Evolutionary conservation across 2,113 vertebrate species (phyloP).

Genomic region (Centropus bengalensis): DNA sequence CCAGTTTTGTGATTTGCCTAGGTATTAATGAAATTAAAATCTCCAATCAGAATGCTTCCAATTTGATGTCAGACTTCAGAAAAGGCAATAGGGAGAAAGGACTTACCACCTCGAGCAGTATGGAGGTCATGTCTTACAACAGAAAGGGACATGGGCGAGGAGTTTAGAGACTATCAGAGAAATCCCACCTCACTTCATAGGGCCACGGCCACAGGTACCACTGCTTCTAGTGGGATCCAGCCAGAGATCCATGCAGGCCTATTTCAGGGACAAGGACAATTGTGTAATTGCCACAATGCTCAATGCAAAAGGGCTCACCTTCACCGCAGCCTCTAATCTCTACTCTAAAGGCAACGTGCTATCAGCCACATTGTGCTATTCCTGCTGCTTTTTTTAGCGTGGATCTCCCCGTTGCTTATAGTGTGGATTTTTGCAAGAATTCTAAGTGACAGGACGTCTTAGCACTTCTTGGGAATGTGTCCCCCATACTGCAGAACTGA

Average conservation of each 20-base stretch:
- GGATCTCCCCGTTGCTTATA: constrained; percentile 34
- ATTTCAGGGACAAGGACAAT: neutral
- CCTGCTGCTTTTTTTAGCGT: constrained; percentile 23
- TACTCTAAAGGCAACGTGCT: constrained; percentile 20
- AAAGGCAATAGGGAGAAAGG: neutral
- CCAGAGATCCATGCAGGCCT: neutral
- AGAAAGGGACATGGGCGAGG: neutral
- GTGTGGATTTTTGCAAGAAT: constrained; percentile 33
- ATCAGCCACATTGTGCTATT: constrained; percentile 25
- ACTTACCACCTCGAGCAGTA: neutral
- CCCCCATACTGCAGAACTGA: neutral
- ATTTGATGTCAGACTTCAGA: neutral
- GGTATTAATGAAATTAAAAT: neutral
- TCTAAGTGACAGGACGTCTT: constrained; percentile 1
- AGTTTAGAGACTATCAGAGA: neutral
- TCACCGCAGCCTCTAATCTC: constrained; percentile 23
- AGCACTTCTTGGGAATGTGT: constrained; percentile 38
- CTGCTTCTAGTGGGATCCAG: neutral
- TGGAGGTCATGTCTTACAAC: neutral
- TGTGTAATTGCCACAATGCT: constrained; percentile 13
- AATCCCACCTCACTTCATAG: neutral
- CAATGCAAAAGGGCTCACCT: neutral
- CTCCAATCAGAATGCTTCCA: neutral
- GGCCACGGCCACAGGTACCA: neutral
- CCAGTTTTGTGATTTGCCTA: neutral